phyloP scores from a whole-genome alignment of 2,888 invertebrate species.

The Trichopoda pennipes region DNA sequence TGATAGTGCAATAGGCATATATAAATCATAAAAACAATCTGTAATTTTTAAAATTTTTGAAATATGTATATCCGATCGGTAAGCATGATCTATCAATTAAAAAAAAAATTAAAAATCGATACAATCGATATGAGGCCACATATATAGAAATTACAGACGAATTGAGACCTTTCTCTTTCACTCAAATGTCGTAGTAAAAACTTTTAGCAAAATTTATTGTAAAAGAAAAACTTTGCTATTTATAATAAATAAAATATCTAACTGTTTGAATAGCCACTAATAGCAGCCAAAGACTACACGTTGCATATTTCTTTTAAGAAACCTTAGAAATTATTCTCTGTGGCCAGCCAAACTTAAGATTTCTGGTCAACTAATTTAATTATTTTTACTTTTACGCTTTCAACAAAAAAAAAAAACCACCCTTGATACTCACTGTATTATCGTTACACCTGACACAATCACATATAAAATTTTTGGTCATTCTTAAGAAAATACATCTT shows the following conservation, averaged over 20 bases:
- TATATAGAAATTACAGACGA: too few relatives aligned
- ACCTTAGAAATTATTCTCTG: slow-evolving; percentile 35
- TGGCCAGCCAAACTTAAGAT: background rate
- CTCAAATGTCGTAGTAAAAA: too few relatives aligned
- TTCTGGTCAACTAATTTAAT: slow-evolving; percentile 42
- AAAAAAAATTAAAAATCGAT: too few relatives aligned
- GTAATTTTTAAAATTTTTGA: too few relatives aligned
- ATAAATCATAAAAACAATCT: too few relatives aligned
- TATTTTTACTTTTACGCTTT: background rate
- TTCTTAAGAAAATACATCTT: slow-evolving; percentile 84
- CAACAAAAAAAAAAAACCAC: background rate
- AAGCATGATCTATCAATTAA: too few relatives aligned
- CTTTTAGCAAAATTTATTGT: too few relatives aligned
- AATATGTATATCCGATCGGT: too few relatives aligned
- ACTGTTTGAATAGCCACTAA: background rate
- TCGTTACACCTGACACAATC: slow-evolving; percentile 86
- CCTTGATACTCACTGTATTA: slow-evolving; percentile 83
- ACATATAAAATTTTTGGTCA: slow-evolving; percentile 87
- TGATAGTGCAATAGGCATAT: too few relatives aligned
- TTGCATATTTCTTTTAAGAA: slow-evolving; percentile 7
- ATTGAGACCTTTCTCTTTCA: too few relatives aligned
- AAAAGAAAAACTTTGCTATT: too few relatives aligned
- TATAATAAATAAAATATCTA: background rate
- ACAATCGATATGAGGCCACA: too few relatives aligned
- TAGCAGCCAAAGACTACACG: background rate